Evolutionary conservation across 2,888 invertebrate genomes (phyloP).

Genomic region (Rhingia campestris): DNA sequence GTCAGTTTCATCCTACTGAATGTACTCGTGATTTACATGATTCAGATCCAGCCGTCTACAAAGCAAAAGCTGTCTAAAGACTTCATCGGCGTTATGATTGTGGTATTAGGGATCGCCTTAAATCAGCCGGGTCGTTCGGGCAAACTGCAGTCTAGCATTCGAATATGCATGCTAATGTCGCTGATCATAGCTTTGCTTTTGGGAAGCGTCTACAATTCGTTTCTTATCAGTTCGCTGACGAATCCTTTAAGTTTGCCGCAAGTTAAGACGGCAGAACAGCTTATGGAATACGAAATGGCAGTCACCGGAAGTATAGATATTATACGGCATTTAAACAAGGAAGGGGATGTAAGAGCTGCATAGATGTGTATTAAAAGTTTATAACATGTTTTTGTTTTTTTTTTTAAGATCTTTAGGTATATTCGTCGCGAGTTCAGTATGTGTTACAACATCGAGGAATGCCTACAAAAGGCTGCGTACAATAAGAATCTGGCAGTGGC

Average conservation of each 20-base stretch:
- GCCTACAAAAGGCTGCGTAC: conserved; percentile 77
- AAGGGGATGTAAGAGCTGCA: conserved; percentile 77
- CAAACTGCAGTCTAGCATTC: conserved; percentile 27
- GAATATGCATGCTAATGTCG: conserved; percentile 74
- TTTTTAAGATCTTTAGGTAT: conserved; percentile 78
- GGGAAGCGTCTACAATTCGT: conserved; percentile 80
- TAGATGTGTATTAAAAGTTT: not conserved
- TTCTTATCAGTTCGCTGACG: conserved; percentile 80
- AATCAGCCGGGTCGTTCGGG: conserved; percentile 75
- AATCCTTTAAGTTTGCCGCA: conserved; percentile 79
- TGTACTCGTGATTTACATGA: conserved; percentile 75
- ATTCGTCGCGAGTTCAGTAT: conserved; percentile 80
- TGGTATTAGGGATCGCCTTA: conserved; percentile 76
- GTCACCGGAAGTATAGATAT: conserved; percentile 80
- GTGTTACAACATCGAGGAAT: conserved; percentile 80
- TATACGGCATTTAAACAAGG: conserved; percentile 79
- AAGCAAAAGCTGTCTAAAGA: conserved; percentile 54
- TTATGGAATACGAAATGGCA: conserved; percentile 78
- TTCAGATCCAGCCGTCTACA: conserved; percentile 72
- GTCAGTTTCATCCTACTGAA: conserved; percentile 74
- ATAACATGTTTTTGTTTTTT: not conserved
- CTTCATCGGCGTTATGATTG: conserved; percentile 74
- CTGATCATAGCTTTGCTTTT: conserved; percentile 78
- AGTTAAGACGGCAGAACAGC: conserved; percentile 77
- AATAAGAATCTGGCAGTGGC: conserved; percentile 79